Evolutionary conservation across 2,888 invertebrate species (phyloP).

Genomic region (Pheosia tremula): DNA sequence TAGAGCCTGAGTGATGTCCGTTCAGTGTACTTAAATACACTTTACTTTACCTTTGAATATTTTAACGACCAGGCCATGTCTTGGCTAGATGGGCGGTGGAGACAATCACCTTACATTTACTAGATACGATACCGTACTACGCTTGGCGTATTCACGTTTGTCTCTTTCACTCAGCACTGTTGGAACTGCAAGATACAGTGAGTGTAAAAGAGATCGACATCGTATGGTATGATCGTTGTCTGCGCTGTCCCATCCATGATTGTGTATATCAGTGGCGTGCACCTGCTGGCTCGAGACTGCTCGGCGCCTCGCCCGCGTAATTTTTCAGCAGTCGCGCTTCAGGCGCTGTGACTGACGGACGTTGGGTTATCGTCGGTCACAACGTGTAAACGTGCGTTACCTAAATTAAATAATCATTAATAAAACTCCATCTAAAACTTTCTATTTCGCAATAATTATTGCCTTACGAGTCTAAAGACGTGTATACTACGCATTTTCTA

Average conservation of each 20-base stretch:
- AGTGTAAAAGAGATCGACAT: slow-evolving; percentile 35
- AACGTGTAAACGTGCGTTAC: slow-evolving; percentile 47
- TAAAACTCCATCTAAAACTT: slow-evolving; percentile 53
- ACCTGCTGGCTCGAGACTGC: slow-evolving; percentile 68
- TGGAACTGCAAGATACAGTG: slow-evolving; percentile 7
- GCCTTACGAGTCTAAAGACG: slow-evolving; percentile 45
- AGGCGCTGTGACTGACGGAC: slow-evolving; percentile 51
- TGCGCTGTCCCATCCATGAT: slow-evolving; percentile 39
- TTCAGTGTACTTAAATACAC: slow-evolving; percentile 31
- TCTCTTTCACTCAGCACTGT: slow-evolving; percentile 18
- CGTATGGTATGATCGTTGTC: slow-evolving; percentile 30
- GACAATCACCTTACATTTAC: slow-evolving; percentile 15
- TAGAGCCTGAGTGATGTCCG: slow-evolving; percentile 29
- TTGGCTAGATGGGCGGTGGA: slow-evolving; percentile 17
- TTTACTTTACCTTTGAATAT: slow-evolving; percentile 29
- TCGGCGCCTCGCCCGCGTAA: slow-evolving; percentile 57
- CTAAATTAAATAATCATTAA: slow-evolving; percentile 58
- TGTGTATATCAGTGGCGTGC: slow-evolving; percentile 42
- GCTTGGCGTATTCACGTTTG: not conserved
- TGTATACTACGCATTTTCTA: slow-evolving; percentile 36
- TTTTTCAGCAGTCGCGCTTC: slow-evolving; percentile 63
- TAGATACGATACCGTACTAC: slow-evolving; percentile 32
- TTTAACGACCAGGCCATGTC: slow-evolving; percentile 22
- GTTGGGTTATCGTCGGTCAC: slow-evolving; percentile 38
- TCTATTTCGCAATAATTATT: slow-evolving; percentile 46